Base-by-base conservation (phyloP, 2,888 invertebrate genomes). In the Pristionchus arcanus region DNA sequence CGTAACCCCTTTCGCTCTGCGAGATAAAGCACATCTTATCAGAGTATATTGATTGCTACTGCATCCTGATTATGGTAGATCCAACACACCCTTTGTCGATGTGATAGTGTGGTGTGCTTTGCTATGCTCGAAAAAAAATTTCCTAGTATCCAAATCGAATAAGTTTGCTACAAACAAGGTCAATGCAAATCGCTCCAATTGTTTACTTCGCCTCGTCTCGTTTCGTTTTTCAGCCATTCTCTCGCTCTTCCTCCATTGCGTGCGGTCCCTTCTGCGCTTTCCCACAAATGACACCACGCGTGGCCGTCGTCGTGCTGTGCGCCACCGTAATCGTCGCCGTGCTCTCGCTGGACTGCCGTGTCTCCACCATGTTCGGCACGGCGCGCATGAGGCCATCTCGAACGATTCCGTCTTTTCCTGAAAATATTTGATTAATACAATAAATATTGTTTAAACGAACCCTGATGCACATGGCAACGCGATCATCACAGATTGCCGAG, bases 21-120 rank as follows among this genome's bases (percentile, higher is more conserved):
- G 84, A 34, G 84, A 85, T 85, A 85, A 85, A 85, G 34, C 84
- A 85, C 31, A 59, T 85, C 84, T 85, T 55, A 85, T 84, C 49
- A 42, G 42, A 42, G 42, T 42, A 42, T 42, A 42, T 42, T 42
- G 83, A 53, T 19, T 42, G 42, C 9, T 68, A 68, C 31, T 13
- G 68, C 5, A 25, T 25, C 59, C 21, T 74, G 37, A 31, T 19
- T 71, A 25, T n/a, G 15, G 16, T 21, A 21, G 55, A 3, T 53
- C 53, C 53, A 53, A 53, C n/a, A n/a, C n/a, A n/a, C n/a, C n/a
- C n/a, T 9, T 42, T 42, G 42, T 42, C 3, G 42, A 9, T 42
- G 42, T 42, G 42, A 42, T 42, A 42, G 42, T 42, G 9, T 42
- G 42, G 4, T 42, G n/a, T 42, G 42, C 42, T 9, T 49, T 49